phyloP scores from a whole-genome alignment of 1,140 invertebrate genomes.

The Cotesia chilonis region DNA sequence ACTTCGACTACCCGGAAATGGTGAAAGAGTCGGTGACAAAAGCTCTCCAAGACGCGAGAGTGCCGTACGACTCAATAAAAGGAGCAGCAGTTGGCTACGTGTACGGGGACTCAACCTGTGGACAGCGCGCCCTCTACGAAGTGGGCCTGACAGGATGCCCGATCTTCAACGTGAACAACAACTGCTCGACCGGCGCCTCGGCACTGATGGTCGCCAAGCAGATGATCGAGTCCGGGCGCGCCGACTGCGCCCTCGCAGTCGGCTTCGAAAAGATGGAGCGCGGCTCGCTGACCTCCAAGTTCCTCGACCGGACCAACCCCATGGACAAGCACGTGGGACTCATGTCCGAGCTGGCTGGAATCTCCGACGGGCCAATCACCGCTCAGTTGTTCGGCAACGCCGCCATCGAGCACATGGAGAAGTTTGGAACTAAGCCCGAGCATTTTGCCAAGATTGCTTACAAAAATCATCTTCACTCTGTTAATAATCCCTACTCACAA shows the following conservation, averaged over 20 bases:
- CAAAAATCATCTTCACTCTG: conserved; percentile 97
- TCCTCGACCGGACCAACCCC: conserved; percentile 89
- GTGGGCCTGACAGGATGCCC: conserved; percentile 97
- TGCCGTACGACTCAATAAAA: conserved; percentile 83
- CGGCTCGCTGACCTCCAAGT: conserved; percentile 86
- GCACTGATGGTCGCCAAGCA: conserved; percentile 92
- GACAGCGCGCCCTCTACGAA: conserved; percentile 93
- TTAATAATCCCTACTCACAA: conserved; percentile 96
- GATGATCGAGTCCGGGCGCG: conserved; percentile 83
- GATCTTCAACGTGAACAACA: conserved; percentile 98
- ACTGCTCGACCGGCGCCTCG: conserved; percentile 95
- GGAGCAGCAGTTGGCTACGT: conserved; percentile 95
- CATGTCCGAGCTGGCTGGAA: conserved; percentile 79
- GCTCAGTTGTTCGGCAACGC: conserved; percentile 98
- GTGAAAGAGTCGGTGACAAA: conserved; percentile 91
- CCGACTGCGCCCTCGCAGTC: conserved; percentile 89
- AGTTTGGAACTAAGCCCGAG: conserved; percentile 91
- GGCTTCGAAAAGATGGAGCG: conserved; percentile 99
- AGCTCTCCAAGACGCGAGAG: conserved; percentile 85
- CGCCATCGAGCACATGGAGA: conserved; percentile 95
- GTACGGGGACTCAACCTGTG: conserved; percentile 95
- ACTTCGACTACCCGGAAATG: conserved; percentile 94
- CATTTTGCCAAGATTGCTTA: conserved; percentile 98
- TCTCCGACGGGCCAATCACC: conserved; percentile 84
- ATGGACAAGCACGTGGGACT: conserved; percentile 91